phyloP scores from a whole-genome alignment of 2,797 vertebrate species.

The Synanceia verrucosa region DNA sequence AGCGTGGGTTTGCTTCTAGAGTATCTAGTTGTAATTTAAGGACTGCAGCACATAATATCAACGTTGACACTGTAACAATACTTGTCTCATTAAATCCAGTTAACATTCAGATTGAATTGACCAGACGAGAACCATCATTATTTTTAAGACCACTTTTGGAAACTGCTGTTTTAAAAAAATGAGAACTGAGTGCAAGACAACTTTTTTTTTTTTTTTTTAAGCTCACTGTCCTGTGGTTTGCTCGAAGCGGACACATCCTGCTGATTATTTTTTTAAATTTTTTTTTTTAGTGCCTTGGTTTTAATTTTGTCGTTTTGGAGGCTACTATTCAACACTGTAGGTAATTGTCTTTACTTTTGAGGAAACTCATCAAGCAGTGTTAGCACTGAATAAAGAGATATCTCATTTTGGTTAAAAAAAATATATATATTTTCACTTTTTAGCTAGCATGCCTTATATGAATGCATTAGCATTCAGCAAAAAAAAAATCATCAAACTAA shows the following conservation, averaged over 20 bases:
- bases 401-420: constrained; percentile 53
- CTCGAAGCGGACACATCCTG: constrained; percentile 45
- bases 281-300: constrained; percentile 76
- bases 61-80: not conserved
- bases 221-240: constrained; percentile 26
- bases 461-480: not conserved
- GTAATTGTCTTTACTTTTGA: constrained; percentile 49
- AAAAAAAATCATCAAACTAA: constrained; percentile 7
- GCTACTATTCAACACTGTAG: constrained; percentile 50
- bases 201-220: not conserved
- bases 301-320: constrained; percentile 42
- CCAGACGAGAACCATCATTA: constrained; percentile 10
- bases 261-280: constrained; percentile 47
- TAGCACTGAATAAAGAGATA: constrained; percentile 54
- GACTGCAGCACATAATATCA: not conserved
- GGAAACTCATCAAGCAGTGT: constrained; percentile 38
- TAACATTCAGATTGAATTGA: constrained; percentile 17
- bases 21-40: constrained; percentile 18
- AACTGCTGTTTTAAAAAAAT: not conserved
- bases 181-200: constrained; percentile 6
- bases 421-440: constrained; percentile 71
- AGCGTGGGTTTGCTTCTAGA: not conserved
- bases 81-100: constrained; percentile 5
- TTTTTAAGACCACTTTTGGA: not conserved
- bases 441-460: constrained; percentile 14